Evolutionary conservation across 2,797 vertebrate species (phyloP), one percentile per base, ranked within the genome.

Genomic region (Liparis tanakae): DNA sequence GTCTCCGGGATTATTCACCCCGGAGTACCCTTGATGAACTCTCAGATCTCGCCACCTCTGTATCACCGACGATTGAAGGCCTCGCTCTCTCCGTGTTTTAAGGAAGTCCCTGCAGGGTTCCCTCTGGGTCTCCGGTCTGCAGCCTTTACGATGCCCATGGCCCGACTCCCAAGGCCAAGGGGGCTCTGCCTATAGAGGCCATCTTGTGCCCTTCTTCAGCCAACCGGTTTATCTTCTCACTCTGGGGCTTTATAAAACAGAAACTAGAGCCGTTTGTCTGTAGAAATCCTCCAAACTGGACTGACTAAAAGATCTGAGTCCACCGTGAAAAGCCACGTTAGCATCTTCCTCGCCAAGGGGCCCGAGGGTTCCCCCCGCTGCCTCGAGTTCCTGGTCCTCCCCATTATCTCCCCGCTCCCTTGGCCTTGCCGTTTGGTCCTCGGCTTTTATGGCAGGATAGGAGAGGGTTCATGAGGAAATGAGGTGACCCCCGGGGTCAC

Each of bases 381-480:
- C 89, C 86, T 46, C 66, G 51, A 83, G 62, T 85, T 90, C 83
- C 81, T 78, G 70, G 79, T 87, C 80, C 80, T 88, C 84, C 90
- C 87, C 63, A 91, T 94, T 92, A 93, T 93, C 91, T 92, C 81
- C 84, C 72, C 72, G 61, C 87, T 93, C 85, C 87, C 85, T 76
- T 72, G 83, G 89, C 87, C 80, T 70, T 83, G 83, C 80, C 67
- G 82, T 92, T 94, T 91, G 90, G 88, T 91, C 85, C 88, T 66
- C 78, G 82, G 83, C 72, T 90, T 95, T 95, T 95, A 95, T 94
- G 82, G 84, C 90, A 90, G 94, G 94, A 92, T 94, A 94, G 87
- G 50, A 85, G 93, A 94, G 92, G 94, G 94, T 88, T 88, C 94
- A 94, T 85, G 85, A 94, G 95, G 95, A 95, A 95, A 95, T 95